phyloP scores from a whole-genome alignment of 2,113 vertebrate species.

The Bombycilla garrulus region DNA sequence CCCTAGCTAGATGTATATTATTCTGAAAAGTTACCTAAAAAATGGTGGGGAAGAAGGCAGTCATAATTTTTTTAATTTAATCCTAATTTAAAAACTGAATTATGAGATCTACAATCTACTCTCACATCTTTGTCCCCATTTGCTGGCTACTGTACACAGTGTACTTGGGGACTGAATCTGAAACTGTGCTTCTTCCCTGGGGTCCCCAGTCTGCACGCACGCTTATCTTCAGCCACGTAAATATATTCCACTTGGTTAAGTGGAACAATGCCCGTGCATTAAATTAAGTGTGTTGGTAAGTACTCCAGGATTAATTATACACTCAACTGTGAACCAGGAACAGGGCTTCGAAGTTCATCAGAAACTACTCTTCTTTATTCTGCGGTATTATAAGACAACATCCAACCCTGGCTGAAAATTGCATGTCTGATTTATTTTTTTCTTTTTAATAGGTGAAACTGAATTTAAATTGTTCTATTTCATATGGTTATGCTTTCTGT shows the following conservation, averaged over 20 bases:
- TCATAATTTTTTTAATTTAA: neutral
- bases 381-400: neutral
- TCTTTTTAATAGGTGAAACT: neutral
- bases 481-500: neutral
- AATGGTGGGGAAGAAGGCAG: neutral
- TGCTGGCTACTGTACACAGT: neutral
- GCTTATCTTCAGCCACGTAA: conserved; percentile 49
- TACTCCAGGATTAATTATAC: conserved; percentile 45
- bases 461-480: neutral
- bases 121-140: conserved; percentile 38
- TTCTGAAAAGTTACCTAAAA: neutral
- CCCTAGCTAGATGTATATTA: neutral
- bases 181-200: conserved; percentile 54
- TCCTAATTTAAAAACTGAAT: neutral
- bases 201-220: neutral
- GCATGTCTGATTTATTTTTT: neutral
- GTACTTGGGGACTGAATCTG: neutral
- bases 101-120: neutral
- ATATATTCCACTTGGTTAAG: conserved; percentile 58
- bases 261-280: conserved; percentile 51
- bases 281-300: conserved; percentile 30
- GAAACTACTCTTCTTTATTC: neutral
- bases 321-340: neutral
- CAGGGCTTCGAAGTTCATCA: neutral
- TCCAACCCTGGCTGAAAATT: neutral